Evolutionary conservation across 2,113 vertebrate species (phyloP).

Genomic region (Paedocypris sp.): DNA sequence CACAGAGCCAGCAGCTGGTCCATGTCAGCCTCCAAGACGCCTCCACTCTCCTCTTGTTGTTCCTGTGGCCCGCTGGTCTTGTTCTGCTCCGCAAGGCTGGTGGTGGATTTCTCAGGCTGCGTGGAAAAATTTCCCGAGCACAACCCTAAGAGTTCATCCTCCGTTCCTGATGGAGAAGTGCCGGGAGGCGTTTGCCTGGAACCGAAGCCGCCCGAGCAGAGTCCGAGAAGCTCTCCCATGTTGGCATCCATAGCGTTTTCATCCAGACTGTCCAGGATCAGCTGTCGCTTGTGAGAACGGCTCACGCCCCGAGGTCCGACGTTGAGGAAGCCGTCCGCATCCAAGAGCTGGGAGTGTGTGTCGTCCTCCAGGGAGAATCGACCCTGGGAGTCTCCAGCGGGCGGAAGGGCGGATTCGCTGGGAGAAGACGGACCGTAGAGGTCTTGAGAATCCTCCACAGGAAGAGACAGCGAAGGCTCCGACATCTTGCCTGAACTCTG

Average conservation of each 20-base stretch:
- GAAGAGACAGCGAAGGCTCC: constrained; percentile 80
- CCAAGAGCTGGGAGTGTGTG: constrained; percentile 87
- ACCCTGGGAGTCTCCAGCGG: constrained; percentile 70
- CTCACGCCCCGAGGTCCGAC: constrained; percentile 48
- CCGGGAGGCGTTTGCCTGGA: constrained; percentile 30
- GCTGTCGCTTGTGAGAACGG: constrained; percentile 65
- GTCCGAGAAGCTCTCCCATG: constrained; percentile 85
- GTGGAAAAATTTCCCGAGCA: constrained; percentile 53
- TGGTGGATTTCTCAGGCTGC: constrained; percentile 5
- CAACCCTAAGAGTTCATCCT: constrained; percentile 71
- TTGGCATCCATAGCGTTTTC: constrained; percentile 98
- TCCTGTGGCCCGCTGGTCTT: neutral
- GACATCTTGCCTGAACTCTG: constrained; percentile 95
- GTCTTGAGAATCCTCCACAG: constrained; percentile 95
- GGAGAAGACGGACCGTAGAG: constrained; percentile 86
- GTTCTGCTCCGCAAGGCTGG: neutral
- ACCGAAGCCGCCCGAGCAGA: constrained; percentile 73
- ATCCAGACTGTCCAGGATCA: constrained; percentile 81
- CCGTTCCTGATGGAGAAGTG: constrained; percentile 36
- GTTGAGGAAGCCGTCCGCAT: constrained; percentile 86
- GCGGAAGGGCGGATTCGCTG: constrained; percentile 60
- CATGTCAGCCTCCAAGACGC: constrained; percentile 50
- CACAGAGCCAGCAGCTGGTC: constrained; percentile 80
- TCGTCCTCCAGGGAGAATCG: constrained; percentile 89
- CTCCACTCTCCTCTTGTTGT: neutral